Evolutionary conservation across 2,888 invertebrate species (phyloP), one percentile per base, ranked within the genome.

Genomic region (Adineta ricciae): DNA sequence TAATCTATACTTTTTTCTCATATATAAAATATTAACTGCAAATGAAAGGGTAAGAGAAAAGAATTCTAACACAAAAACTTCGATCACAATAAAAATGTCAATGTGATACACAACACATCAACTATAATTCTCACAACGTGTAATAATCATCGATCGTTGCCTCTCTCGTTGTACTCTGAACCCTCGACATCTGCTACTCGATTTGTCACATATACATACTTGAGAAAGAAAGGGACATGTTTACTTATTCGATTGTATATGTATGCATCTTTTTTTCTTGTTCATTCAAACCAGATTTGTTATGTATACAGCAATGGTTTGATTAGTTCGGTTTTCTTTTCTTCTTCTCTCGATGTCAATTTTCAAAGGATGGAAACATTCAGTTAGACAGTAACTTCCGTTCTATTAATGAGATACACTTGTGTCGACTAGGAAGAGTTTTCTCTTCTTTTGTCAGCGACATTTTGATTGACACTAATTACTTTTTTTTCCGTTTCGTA

Each of bases 131-230:
- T 36, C 32, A 16, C 27, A 32, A 32, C 27, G 64, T 64, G 27
- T 19, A 19, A 32, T 32, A 32, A 64, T 64, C 64, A 32, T 32
- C 32, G 16, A 16, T 19, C 19, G 32, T 32, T 64, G 3, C 11
- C 46, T 46, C 46, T 46, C 46, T 46, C 46, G 5, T 11, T 11
- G 3, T 5, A 64, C 32, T 64, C 14, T 56, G 5, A 32, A 64
- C 1, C 14, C 0, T 5, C 64, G 32, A 64, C 64, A 64, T 32
- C 64, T 64, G 32, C 64, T 64, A 32, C 64, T 64, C 64, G 64
- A 64, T 64, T 64, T 64, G 32, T 64, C 64, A 36, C 64, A 64
- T 32, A 64, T 64, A 64, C 64, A 64, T 64, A 64, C 64, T 64
- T 64, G 16, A 64, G 27, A 64, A 4, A 64, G 32, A 50, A 64